Conservation (phyloP, 1,140 invertebrate genomes). For the Lordiphosa stackelbergi region DNA sequence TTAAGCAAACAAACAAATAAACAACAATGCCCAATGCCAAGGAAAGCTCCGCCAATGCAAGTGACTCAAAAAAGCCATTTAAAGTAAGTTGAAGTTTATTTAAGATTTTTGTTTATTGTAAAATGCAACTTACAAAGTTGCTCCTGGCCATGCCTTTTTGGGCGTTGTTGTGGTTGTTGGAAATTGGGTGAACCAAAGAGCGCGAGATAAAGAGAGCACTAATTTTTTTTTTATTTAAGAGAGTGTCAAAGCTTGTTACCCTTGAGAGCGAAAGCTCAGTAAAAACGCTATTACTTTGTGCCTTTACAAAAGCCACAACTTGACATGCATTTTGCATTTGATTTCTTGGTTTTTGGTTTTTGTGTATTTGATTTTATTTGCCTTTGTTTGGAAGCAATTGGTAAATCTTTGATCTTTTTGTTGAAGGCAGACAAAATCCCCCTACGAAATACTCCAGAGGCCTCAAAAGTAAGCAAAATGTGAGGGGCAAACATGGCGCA, state of each 20-base stretch:
- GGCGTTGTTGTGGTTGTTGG: constrained; percentile 50
- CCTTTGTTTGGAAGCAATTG: constrained; percentile 57
- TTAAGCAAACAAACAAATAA: constrained; percentile 5
- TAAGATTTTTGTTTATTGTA: not conserved
- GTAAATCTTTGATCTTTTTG: constrained; percentile 38
- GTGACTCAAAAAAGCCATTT: constrained; percentile 60
- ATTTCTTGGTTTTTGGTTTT: constrained; percentile 60
- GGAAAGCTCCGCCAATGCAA: constrained; percentile 35
- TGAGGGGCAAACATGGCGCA: no score
- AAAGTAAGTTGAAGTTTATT: constrained; percentile 52
- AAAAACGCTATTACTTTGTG: constrained; percentile 11
- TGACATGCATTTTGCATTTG: constrained; percentile 12
- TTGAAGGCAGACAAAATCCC: no score
- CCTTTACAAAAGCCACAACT: constrained; percentile 24
- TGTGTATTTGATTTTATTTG: constrained; percentile 27
- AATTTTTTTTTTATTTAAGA: not conserved
- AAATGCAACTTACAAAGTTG: constrained; percentile 11
- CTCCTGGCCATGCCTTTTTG: constrained; percentile 55
- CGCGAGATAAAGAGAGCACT: not conserved
- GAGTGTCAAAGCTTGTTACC: constrained; percentile 14
- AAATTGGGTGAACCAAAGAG: constrained; percentile 46
- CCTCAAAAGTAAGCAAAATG: no score
- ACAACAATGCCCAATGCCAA: constrained; percentile 44
- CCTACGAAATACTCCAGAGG: no score
- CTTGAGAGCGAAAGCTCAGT: constrained; percentile 31